Evolutionary conservation across 2,888 invertebrate species (phyloP).

Genomic region (Ichneumoninae sp.): DNA sequence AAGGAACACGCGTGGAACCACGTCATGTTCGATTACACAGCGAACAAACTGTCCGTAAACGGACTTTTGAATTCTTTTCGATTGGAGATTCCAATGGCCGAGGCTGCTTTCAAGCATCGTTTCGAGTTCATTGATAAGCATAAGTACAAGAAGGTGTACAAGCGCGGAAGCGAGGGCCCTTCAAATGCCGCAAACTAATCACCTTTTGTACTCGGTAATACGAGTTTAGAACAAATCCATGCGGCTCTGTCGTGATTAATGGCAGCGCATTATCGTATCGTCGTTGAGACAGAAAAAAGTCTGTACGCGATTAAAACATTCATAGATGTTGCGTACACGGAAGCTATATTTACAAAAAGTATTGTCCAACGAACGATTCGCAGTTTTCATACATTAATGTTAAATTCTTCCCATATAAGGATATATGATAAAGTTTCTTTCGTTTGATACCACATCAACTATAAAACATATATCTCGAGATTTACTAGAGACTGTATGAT

Average conservation of each 20-base stretch:
- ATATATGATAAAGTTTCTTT: neutral
- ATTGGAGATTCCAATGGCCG: constrained; percentile 35
- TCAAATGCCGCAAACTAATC: neutral
- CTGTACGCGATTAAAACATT: neutral
- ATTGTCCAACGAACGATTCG: neutral
- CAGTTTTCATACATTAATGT: neutral
- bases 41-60: neutral
- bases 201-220: neutral
- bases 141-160: neutral
- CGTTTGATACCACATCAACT: neutral
- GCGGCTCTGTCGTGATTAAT: neutral
- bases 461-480: neutral
- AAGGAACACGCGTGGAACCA: constrained; percentile 47
- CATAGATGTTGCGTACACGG: neutral
- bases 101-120: constrained; percentile 8
- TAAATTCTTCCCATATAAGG: neutral
- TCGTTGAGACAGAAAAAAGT: neutral
- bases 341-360: neutral
- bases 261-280: neutral
- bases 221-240: neutral
- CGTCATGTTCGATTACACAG: constrained; percentile 39
- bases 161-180: neutral
- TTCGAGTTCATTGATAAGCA: constrained; percentile 22
- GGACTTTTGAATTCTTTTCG: constrained; percentile 19
- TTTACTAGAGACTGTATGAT: neutral